phyloP scores from a whole-genome alignment of 2,113 vertebrate species.

The Alethe diademata region DNA sequence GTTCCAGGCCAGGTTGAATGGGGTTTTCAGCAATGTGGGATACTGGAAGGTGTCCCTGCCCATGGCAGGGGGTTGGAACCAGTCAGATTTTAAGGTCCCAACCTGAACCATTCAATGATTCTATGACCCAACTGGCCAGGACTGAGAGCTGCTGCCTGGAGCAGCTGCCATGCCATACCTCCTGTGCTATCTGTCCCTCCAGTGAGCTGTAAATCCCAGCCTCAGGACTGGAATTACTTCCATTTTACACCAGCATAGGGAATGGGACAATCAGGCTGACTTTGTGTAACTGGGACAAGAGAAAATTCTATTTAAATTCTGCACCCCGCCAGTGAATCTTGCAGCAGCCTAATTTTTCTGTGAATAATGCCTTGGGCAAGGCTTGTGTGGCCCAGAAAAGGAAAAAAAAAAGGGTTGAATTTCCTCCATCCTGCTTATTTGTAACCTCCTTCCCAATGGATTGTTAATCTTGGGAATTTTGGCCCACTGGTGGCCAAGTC shows the following conservation, averaged over 20 bases:
- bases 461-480: not conserved
- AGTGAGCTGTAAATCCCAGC: not conserved
- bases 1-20: not conserved
- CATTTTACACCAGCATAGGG: not conserved
- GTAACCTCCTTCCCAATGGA: not conserved
- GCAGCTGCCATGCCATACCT: accelerated
- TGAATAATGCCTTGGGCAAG: slow-evolving; percentile 56
- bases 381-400: slow-evolving; percentile 64
- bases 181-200: not conserved
- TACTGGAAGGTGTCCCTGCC: not conserved
- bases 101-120: not conserved
- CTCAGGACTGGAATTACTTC: not conserved
- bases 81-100: not conserved
- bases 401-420: not conserved
- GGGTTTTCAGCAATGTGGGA: not conserved
- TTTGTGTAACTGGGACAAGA: slow-evolving; percentile 58
- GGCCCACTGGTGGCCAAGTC: not conserved
- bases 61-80: not conserved
- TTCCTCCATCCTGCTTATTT: slow-evolving; percentile 18
- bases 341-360: slow-evolving; percentile 57
- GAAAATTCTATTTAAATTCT: slow-evolving; percentile 63
- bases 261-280: slow-evolving; percentile 15
- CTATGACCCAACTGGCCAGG: accelerated
- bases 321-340: slow-evolving; percentile 24
- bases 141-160: accelerated